Conservation (phyloP, 53 echinoderm and acorn worm genomes). For the Hippasteria phrygiana region DNA sequence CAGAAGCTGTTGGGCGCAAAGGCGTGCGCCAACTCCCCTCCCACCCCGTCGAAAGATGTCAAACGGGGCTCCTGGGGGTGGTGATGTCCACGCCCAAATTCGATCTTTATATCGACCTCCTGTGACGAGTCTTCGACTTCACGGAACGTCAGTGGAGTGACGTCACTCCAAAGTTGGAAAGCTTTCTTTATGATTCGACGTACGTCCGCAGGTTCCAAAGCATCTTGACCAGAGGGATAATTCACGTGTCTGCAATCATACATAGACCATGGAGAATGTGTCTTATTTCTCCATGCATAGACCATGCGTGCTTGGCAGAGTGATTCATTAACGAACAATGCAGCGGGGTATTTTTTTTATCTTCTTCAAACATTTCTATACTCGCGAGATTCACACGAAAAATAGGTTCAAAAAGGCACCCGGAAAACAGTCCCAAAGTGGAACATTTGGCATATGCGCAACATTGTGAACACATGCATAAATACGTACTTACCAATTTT, state of each 20-base stretch:
- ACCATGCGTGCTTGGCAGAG: background rate
- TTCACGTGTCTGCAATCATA: slow-evolving; percentile 21
- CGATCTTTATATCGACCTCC: slow-evolving; percentile 71
- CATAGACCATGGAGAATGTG: background rate
- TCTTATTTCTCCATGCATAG: too few species aligned
- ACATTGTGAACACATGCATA: too few species aligned
- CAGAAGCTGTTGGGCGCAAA: slow-evolving; percentile 88
- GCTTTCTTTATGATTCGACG: slow-evolving; percentile 34
- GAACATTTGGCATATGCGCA: too few species aligned
- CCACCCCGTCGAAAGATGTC: slow-evolving; percentile 78
- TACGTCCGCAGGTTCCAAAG: background rate
- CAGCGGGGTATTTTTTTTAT: too few species aligned
- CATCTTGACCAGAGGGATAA: slow-evolving; percentile 17
- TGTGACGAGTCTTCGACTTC: background rate
- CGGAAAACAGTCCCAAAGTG: too few species aligned
- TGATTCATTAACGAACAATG: too few species aligned
- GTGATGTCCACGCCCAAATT: slow-evolving; percentile 73
- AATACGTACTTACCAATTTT: too few species aligned
- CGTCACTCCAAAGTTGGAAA: slow-evolving; percentile 61
- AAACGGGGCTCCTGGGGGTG: slow-evolving; percentile 25
- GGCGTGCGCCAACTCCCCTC: slow-evolving; percentile 87
- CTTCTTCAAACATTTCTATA: too few species aligned
- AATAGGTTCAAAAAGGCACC: too few species aligned
- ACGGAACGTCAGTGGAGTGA: slow-evolving; percentile 38
- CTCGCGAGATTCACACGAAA: too few species aligned